phyloP scores from a whole-genome alignment of 2,113 vertebrate species.

The Amphilophus citrinellus region DNA sequence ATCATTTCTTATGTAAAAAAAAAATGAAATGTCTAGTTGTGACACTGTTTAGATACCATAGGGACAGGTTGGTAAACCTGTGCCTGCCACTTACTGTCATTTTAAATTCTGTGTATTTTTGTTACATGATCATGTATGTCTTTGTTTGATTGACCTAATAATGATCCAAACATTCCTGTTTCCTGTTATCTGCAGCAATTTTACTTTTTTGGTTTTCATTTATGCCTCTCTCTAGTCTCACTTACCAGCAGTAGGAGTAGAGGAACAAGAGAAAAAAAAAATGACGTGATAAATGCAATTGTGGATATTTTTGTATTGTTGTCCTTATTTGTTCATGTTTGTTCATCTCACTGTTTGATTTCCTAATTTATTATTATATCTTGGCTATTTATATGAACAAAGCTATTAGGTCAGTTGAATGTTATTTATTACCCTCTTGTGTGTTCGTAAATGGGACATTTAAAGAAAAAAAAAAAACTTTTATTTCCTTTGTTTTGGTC shows the following conservation, averaged over 20 bases:
- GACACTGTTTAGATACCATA: conserved; percentile 80
- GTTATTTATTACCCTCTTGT: conserved; percentile 85
- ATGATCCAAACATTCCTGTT: conserved; percentile 61
- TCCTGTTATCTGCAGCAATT: conserved; percentile 66
- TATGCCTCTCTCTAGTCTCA: conserved; percentile 71
- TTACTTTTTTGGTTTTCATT: conserved; percentile 62
- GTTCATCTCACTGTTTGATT: conserved; percentile 79
- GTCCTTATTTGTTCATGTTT: conserved; percentile 80
- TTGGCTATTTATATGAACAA: conserved; percentile 88
- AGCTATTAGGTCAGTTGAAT: conserved; percentile 84
- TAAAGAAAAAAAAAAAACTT: conserved; percentile 75
- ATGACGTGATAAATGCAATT: conserved; percentile 80
- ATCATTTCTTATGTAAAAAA: conserved; percentile 82
- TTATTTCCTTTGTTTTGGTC: conserved; percentile 76
- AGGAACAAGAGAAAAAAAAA: conserved; percentile 70
- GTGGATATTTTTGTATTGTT: conserved; percentile 95
- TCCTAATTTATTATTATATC: conserved; percentile 88
- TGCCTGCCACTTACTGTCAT: conserved; percentile 67
- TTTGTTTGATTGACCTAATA: conserved; percentile 63
- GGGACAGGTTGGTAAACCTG: conserved; percentile 74
- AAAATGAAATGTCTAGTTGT: conserved; percentile 80
- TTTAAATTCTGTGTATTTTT: conserved; percentile 76
- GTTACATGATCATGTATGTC: conserved; percentile 68
- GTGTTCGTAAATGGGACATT: conserved; percentile 84
- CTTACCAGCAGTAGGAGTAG: conserved; percentile 82